Evolutionary conservation across 2,888 invertebrate genomes (phyloP).

Genomic region (Phalera bucephala): DNA sequence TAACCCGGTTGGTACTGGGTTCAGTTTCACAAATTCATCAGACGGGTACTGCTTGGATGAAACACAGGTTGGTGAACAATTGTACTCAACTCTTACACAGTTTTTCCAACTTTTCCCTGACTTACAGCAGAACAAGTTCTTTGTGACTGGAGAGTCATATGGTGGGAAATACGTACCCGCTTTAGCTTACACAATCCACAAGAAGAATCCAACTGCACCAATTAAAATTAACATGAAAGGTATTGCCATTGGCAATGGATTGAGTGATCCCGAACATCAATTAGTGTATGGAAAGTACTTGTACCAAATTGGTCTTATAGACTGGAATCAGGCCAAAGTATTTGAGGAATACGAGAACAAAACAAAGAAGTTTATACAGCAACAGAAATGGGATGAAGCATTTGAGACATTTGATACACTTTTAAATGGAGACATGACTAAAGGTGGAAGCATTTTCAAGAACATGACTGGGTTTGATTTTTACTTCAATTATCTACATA

Average conservation of each 20-base stretch:
- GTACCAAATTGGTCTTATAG: slow-evolving; percentile 89
- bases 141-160: slow-evolving; percentile 95
- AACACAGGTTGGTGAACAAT: slow-evolving; percentile 89
- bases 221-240: slow-evolving; percentile 89
- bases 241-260: slow-evolving; percentile 90
- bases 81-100: slow-evolving; percentile 90
- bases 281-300: slow-evolving; percentile 90
- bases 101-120: slow-evolving; percentile 93
- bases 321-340: slow-evolving; percentile 82
- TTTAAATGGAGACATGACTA: slow-evolving; percentile 86
- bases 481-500: slow-evolving; percentile 88
- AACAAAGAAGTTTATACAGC: slow-evolving; percentile 83
- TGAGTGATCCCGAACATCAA: slow-evolving; percentile 91
- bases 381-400: slow-evolving; percentile 86
- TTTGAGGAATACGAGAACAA: slow-evolving; percentile 85
- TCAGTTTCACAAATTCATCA: slow-evolving; percentile 91
- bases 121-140: slow-evolving; percentile 89
- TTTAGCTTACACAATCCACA: slow-evolving; percentile 87
- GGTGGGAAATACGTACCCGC: slow-evolving; percentile 92
- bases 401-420: slow-evolving; percentile 88
- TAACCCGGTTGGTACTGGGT: slow-evolving; percentile 96
- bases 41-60: slow-evolving; percentile 91
- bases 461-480: slow-evolving; percentile 90
- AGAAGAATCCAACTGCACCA: slow-evolving; percentile 83
- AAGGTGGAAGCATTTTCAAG: slow-evolving; percentile 84